Base-by-base conservation (phyloP, 2,888 invertebrate species). In the Hoplodrina blanda region DNA sequence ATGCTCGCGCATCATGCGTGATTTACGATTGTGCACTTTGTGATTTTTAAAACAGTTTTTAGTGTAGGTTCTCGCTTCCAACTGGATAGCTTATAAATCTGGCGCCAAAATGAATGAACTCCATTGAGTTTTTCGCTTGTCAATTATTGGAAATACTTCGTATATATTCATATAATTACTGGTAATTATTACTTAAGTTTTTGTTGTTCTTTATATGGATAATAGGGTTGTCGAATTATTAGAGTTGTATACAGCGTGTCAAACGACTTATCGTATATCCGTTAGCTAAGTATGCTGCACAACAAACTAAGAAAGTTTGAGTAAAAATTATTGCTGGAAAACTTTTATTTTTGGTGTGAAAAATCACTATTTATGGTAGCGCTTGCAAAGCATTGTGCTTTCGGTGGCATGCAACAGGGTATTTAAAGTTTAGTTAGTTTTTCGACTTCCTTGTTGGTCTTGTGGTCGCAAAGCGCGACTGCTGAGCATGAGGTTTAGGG, bases 21-120 rank as follows among this genome's bases (percentile, higher is more conserved):
- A 94, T 94, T 94, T 94, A 95, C 92, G 92, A 92, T 90, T 90
- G 89, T 86, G 89, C 89, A 89, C 88, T 89, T 90, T 90, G 91
- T 89, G 90, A 92, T 88, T 93, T 82, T 90, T 89, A 89, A 92
- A 92, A 90, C 88, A 80, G 91, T 94, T 95, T 94, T 93, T 94
- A 90, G 87, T 85, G 82, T 83, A 78, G 87, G 76, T 92, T 92
- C 92, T 92, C 93, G 93, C 93, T 92, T 91, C 89, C 85, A 87
- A 85, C 83, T 83, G 89, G 88, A 90, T 91, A 88, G 90, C 92
- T 92, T 92, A 94, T 94, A 93, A 94, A 94, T 94, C 92, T 91
- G 94, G 93, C 94, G 94, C 92, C 93, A 92, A 95, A 94, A 93
- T 95, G 93, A 94, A 93, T 95, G 92, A 93, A 89, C 89, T 87